Conservation (phyloP, 1,140 invertebrate species). For the Papilio glaucus region DNA sequence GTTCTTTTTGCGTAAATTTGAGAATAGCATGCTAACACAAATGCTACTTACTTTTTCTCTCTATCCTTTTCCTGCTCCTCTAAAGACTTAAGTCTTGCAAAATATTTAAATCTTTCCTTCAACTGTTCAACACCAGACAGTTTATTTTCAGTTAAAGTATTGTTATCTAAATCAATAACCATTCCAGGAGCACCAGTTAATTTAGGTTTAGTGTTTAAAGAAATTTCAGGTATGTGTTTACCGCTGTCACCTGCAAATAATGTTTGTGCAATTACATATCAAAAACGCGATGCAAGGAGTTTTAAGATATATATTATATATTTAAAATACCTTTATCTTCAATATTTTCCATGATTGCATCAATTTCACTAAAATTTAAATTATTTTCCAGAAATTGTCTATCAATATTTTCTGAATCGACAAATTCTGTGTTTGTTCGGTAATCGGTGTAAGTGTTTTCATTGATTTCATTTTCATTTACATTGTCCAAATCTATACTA, state of each 20-base stretch:
- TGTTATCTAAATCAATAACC: constrained; percentile 84
- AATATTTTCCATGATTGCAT: constrained; percentile 65
- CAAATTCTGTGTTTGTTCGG: not conserved
- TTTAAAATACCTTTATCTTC: constrained; percentile 55
- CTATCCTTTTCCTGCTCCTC: constrained; percentile 77
- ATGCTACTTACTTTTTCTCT: constrained; percentile 69
- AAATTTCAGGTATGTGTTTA: constrained; percentile 9
- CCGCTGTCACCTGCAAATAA: constrained; percentile 43
- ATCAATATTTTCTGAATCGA: constrained; percentile 36
- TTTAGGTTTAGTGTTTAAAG: constrained; percentile 66
- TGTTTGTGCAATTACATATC: constrained; percentile 16
- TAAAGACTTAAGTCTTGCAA: constrained; percentile 80
- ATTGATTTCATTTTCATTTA: constrained; percentile 42
- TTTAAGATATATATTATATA: constrained; percentile 5
- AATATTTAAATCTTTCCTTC: constrained; percentile 86
- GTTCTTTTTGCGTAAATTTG: constrained; percentile 23
- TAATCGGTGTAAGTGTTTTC: not conserved
- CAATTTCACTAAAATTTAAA: constrained; percentile 68
- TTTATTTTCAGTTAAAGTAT: constrained; percentile 57
- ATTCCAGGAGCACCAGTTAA: constrained; percentile 84
- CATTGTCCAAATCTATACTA: constrained; percentile 26
- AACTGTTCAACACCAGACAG: constrained; percentile 84
- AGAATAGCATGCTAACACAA: not conserved
- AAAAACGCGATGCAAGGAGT: not conserved
- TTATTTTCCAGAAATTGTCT: constrained; percentile 65